These are phyloP conservation scores for Emydocephalus ijimae DNA, from an alignment of 2,113 vertebrate species.

Conservation along the genomic window DNA sequence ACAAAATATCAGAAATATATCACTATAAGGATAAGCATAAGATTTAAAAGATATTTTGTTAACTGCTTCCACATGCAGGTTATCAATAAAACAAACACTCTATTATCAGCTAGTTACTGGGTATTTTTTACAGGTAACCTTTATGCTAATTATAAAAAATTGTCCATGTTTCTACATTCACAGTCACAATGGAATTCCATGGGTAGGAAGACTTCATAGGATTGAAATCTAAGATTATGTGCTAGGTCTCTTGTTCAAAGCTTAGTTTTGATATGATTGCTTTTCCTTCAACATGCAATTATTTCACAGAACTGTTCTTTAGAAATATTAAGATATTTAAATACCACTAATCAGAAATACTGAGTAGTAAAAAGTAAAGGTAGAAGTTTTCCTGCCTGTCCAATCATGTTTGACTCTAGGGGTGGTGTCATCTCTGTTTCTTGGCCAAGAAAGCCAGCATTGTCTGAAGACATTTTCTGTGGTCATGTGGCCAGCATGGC, in stretches of 20 bases:
- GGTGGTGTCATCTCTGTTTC: background rate
- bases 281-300: background rate
- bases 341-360: background rate
- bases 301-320: background rate
- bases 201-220: background rate
- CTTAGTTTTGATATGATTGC: background rate
- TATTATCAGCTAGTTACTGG: background rate
- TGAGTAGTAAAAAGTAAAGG: background rate
- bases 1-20: constrained; percentile 30
- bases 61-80: background rate
- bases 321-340: background rate
- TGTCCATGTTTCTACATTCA: background rate
- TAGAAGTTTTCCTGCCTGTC: background rate
- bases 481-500: background rate
- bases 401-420: background rate
- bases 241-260: background rate
- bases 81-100: background rate
- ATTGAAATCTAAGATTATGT: background rate
- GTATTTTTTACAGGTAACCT: background rate
- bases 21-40: background rate
- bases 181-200: background rate
- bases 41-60: background rate
- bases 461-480: background rate
- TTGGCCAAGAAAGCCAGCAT: background rate
- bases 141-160: background rate